Conservation (phyloP, 2,797 vertebrate genomes). For the Sebastes alutus region DNA sequence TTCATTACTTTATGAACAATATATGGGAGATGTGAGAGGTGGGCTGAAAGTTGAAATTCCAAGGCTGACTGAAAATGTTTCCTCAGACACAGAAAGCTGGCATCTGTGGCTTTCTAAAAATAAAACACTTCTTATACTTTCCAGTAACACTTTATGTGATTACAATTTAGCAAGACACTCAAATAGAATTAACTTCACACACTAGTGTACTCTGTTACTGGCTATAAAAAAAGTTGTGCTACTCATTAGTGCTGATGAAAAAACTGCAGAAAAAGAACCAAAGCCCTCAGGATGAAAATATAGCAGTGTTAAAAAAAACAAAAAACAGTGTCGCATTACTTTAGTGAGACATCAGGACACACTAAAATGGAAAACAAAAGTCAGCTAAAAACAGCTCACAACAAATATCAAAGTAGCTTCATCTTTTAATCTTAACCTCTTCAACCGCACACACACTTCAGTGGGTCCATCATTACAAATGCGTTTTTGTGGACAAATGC, state of each 20-base stretch:
- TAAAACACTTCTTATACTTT: constrained; percentile 14
- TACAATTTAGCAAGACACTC: constrained; percentile 3
- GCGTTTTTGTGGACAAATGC: not conserved
- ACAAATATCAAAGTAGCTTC: constrained; percentile 24
- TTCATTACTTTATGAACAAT: not conserved
- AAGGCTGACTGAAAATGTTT: not conserved
- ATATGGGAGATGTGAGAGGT: not conserved
- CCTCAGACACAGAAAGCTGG: not conserved
- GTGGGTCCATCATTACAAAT: not conserved
- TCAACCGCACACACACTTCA: not conserved
- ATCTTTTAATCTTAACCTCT: constrained; percentile 27
- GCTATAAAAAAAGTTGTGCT: constrained; percentile 31
- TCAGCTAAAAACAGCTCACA: not conserved
- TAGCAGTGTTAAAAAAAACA: not conserved
- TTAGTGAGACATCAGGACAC: constrained; percentile 14
- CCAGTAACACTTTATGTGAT: constrained; percentile 16
- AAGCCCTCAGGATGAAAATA: constrained; percentile 18
- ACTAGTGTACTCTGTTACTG: constrained; percentile 8
- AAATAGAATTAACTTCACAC: constrained; percentile 49
- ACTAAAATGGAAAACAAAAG: constrained; percentile 2
- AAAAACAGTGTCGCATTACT: not conserved
- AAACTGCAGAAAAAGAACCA: constrained; percentile 8
- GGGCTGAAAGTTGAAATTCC: not conserved
- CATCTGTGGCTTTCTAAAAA: constrained; percentile 22
- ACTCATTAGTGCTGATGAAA: constrained; percentile 32